Evolutionary conservation across 2,113 vertebrate species (phyloP).

Genomic region (Ictidomys tridecemlineatus): DNA sequence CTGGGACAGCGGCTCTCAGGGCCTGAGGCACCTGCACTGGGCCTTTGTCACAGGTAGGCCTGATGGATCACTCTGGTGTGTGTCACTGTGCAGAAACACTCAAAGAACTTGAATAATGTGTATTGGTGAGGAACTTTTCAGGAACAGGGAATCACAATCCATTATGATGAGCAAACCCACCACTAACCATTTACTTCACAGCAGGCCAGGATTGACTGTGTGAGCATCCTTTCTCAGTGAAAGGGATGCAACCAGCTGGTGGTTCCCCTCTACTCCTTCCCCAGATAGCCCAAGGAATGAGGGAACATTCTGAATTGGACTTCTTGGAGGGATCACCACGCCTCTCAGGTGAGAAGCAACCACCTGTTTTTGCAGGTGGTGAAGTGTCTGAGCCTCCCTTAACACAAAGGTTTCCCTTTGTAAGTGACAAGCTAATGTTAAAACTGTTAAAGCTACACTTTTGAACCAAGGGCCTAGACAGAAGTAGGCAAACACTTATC

Average conservation of each 20-base stretch:
- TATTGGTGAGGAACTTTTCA: not conserved
- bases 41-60: not conserved
- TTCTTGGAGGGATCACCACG: not conserved
- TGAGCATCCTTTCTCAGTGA: not conserved
- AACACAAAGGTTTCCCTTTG: not conserved
- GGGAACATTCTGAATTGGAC: not conserved
- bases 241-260: not conserved
- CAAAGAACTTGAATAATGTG: not conserved
- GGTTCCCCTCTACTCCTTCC: not conserved
- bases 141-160: not conserved
- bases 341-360: not conserved
- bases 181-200: not conserved
- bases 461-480: not conserved
- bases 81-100: not conserved
- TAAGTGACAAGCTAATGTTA: not conserved
- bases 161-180: not conserved
- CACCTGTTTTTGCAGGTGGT: not conserved
- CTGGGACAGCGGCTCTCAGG: fast-evolving
- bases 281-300: not conserved
- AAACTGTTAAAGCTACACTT: not conserved
- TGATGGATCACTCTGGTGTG: not conserved
- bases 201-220: not conserved
- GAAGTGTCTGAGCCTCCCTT: not conserved
- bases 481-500: not conserved
- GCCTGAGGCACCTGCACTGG: not conserved